Base-by-base conservation (phyloP, 2,888 invertebrate genomes). In the Sinhomidia bicolor region DNA sequence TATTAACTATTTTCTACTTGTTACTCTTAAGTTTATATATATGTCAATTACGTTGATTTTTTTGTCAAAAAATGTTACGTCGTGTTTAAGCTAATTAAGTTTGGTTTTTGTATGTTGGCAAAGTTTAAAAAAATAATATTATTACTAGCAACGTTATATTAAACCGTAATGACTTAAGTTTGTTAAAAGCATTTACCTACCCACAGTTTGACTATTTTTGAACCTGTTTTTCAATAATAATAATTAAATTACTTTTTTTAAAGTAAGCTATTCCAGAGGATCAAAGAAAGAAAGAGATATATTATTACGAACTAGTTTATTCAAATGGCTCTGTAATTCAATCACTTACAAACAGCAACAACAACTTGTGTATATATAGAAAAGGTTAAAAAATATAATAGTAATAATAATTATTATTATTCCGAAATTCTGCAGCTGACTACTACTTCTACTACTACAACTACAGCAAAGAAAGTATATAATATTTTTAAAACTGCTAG, bases 401-500 rank as follows among this genome's bases (percentile, higher is more conserved):
- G n/a, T n/a, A n/a, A n/a, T n/a, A n/a, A n/a, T n/a, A n/a, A n/a
- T n/a, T n/a, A n/a, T n/a, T 57, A 32, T 14, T 68, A 32, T n/a
- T 68, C 17, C 36, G 41, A 36, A 68, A 68, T 41, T 65, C 20
- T 68, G 68, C 32, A 68, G 68, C 68, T 41, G 32, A 7, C 36
- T 36, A 36, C 7, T n/a, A n/a, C n/a, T n/a, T n/a, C n/a, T n/a
- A n/a, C n/a, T n/a, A n/a, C n/a, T n/a, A 36, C 36, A n/a, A 9
- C n/a, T n/a, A 6, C 65, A 65, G n/a, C 32, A 65, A 17, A 36
- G 17, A 36, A n/a, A n/a, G n/a, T n/a, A n/a, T n/a, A n/a, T n/a
- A 32, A 65, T 65, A 65, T 65, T 65, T 65, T 65, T 65, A 68
- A 68, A 68, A 41, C n/a, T n/a, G n/a, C n/a, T n/a, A n/a, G n/a